These are phyloP conservation scores for Prenolepis imparis DNA, from an alignment of 2,888 invertebrate species.

Conservation along the genomic window DNA sequence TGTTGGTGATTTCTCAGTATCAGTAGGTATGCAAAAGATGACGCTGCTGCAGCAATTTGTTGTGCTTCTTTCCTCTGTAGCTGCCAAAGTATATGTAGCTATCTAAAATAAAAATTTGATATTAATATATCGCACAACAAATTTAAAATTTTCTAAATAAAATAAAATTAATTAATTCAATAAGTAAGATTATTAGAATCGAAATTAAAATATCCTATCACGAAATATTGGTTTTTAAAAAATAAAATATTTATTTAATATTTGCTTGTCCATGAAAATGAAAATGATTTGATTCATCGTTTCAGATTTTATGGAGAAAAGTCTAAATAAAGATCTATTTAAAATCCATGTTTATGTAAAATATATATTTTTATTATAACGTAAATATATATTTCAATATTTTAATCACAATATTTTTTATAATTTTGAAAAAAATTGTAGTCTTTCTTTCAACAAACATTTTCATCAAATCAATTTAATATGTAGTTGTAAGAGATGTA, in stretches of 20 bases:
- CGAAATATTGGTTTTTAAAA: neutral
- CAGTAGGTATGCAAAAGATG: constrained; percentile 57
- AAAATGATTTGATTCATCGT: neutral
- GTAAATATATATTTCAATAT: neutral
- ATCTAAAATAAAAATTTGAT: neutral
- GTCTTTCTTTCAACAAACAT: neutral
- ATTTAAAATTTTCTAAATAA: neutral
- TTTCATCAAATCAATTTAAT: constrained; percentile 4
- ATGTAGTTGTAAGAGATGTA: neutral
- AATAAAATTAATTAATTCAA: neutral
- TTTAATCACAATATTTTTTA: neutral
- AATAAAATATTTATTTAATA: neutral
- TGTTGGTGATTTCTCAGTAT: constrained; percentile 43
- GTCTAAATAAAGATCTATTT: neutral
- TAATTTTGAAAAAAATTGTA: neutral
- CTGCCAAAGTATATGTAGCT: no score
- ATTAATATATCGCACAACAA: constrained; percentile 4
- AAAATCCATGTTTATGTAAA: neutral
- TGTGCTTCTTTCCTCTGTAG: constrained; percentile 14
- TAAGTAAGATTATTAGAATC: neutral
- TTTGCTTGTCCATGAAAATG: neutral
- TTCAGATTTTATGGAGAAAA: neutral
- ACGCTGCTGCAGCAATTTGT: constrained; percentile 47
- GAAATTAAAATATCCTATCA: neutral
- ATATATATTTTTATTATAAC: neutral